Percentiles rank a stretch among this genome's conserved stretches.
phyloP scores from a whole-genome alignment of 2,113 vertebrate species.

The Corydoras sp. region DNA sequence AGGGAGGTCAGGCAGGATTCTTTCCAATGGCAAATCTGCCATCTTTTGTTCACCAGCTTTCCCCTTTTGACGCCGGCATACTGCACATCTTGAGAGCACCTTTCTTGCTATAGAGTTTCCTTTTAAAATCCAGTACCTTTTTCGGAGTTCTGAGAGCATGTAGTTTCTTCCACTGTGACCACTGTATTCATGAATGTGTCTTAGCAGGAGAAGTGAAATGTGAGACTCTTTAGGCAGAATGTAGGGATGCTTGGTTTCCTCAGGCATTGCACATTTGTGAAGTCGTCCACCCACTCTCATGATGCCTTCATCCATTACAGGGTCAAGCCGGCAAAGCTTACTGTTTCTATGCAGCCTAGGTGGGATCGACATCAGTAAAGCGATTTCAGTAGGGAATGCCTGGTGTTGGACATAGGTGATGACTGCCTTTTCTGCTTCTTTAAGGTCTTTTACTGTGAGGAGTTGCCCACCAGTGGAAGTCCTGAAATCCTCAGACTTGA shows the following conservation, averaged over 20 bases:
- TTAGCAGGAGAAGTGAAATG: neutral
- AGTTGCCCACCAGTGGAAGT: too few species aligned
- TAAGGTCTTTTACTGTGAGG: slow-evolving; percentile 1
- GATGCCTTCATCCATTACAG: slow-evolving; percentile 9
- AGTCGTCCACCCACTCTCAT: slow-evolving; percentile 10
- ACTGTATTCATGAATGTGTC: slow-evolving; percentile 9
- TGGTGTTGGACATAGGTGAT: slow-evolving; percentile 3
- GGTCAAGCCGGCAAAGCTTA: slow-evolving; percentile 6
- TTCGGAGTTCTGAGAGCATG: neutral
- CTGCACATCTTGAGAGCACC: too few species aligned
- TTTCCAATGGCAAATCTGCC: slow-evolving; percentile 7
- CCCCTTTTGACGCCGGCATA: neutral
- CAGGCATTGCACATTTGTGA: slow-evolving; percentile 9
- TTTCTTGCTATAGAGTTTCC: too few species aligned
- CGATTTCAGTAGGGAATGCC: slow-evolving; percentile 8
- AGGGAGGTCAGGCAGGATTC: neutral
- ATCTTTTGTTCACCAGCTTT: slow-evolving; percentile 13
- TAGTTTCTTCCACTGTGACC: slow-evolving; percentile 5
- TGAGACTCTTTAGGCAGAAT: too few species aligned
- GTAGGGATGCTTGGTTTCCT: too few species aligned
- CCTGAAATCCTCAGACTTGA: too few species aligned
- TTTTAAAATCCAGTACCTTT: slow-evolving; percentile 14
- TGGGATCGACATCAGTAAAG: neutral
- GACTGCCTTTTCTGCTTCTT: slow-evolving; percentile 11
- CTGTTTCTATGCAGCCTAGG: neutral